Evolutionary conservation across 2,797 vertebrate genomes (phyloP), one percentile per base, ranked within the genome.

Genomic region (Ctenochaetus hawaiiensis): DNA sequence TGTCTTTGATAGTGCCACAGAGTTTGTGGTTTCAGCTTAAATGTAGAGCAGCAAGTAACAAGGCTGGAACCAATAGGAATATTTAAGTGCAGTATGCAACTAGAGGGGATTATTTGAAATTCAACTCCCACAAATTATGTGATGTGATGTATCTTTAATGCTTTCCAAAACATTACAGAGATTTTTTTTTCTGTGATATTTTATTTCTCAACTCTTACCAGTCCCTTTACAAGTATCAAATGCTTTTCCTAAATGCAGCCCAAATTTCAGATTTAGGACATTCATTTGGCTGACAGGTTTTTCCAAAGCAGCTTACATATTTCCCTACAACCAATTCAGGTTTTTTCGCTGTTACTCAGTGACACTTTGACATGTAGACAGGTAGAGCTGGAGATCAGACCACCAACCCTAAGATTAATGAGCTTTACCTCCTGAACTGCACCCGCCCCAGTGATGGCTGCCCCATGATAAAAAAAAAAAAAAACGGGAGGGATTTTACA

Each of bases 1-100:
- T 83, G 67, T 84, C 48, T 71, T 73, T 82, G 78, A 86, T 88
- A 72, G 65, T 51, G 67, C 43, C 13, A 4, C 58, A 37, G 61
- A 74, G 62, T 71, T 74, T 53, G 51, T 53, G 77, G 47, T 73
- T 77, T 75, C 8, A 66, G 60, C 23, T 70, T 39, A 4, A 72
- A 60, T 61, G 18, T 13, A 20, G 12, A 67, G 39, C 20, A 81
- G 67, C 34, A 71, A 51, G 51, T 23, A 39, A 0, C 34, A 37
- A 53, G 41, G 6, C 16, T 18, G 14, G 37, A 16, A 11, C 34
- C 34, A 72, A 77, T 26, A 47, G 47, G 41, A 67, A 72, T 41
- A 49, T 54, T 54, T 71, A 20, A 53, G 56, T n/a, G 18, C 14
- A 68, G 58, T 22, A 14, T 23, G 17, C 67, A 49, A 34, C 20